These are phyloP conservation scores for Agrypnia vestita DNA, from an alignment of 1,140 invertebrate genomes.

Conservation along the genomic window DNA sequence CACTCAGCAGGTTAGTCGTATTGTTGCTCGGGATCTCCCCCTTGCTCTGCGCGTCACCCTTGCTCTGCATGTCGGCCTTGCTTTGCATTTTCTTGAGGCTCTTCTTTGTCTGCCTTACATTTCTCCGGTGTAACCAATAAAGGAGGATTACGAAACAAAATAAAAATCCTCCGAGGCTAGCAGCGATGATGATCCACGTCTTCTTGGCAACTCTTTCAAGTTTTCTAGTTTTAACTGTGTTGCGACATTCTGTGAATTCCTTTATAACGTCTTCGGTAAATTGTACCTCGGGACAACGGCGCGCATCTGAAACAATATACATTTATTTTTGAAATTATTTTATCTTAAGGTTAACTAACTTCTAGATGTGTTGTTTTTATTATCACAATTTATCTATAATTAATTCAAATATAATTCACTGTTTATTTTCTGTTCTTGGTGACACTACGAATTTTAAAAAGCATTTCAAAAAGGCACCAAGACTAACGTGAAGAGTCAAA, in stretches of 20 bases:
- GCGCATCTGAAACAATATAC: slow-evolving; percentile 37
- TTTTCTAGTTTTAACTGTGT: slow-evolving; percentile 47
- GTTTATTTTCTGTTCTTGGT: no score
- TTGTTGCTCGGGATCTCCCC: slow-evolving; percentile 18
- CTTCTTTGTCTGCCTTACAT: slow-evolving; percentile 68
- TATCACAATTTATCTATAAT: no score
- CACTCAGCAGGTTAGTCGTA: slow-evolving; percentile 27
- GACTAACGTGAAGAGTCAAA: no score
- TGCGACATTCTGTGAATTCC: slow-evolving; percentile 64
- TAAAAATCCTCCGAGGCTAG: slow-evolving; percentile 68
- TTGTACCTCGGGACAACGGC: slow-evolving; percentile 33
- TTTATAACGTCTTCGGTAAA: slow-evolving; percentile 42
- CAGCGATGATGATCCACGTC: slow-evolving; percentile 69
- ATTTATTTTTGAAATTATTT: background rate
- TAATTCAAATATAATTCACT: no score
- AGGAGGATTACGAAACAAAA: slow-evolving; percentile 69
- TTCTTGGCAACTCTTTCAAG: slow-evolving; percentile 63
- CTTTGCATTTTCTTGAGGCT: slow-evolving; percentile 60
- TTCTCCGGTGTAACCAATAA: slow-evolving; percentile 70
- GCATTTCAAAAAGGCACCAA: no score
- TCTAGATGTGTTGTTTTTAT: background rate
- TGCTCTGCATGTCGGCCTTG: no score
- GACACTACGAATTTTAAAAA: no score
- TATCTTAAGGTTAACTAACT: no score
- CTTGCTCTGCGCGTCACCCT: no score